Percentiles rank a stretch among this genome's conserved stretches.
These are phyloP conservation scores for Cataglyphis altisquamis DNA, from an alignment of 2,888 invertebrate genomes.

Conservation along the genomic window DNA sequence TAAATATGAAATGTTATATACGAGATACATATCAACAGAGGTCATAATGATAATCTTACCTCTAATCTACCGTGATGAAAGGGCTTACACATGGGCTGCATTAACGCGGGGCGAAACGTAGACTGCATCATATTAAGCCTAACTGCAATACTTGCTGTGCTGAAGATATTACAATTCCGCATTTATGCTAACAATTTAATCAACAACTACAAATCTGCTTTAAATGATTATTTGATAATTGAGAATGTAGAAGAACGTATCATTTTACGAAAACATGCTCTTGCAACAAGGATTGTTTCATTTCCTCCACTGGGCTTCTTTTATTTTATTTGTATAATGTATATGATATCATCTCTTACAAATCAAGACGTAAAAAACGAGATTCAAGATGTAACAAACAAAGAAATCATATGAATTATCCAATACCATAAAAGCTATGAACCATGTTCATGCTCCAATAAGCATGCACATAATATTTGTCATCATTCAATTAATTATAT, in stretches of 20 bases:
- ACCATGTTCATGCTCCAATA: not conserved
- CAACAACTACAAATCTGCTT: conserved; percentile 26
- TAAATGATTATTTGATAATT: conserved; percentile 37
- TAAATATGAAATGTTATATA: not conserved
- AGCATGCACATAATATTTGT: conserved; percentile 12
- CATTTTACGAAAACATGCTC: conserved; percentile 38
- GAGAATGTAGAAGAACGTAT: not conserved
- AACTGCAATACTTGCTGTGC: not conserved
- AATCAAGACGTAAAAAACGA: not conserved
- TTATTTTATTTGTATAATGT: not conserved
- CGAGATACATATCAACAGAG: conserved; percentile 24
- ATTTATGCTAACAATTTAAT: conserved; percentile 27
- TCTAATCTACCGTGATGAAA: not conserved
- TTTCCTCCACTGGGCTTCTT: conserved; percentile 7
- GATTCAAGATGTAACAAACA: conserved; percentile 1
- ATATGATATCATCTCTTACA: not conserved
- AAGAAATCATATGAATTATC: not conserved
- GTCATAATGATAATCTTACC: not conserved
- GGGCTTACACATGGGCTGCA: not conserved
- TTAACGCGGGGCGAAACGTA: not conserved
- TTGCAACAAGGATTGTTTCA: conserved; percentile 15
- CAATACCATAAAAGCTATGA: conserved; percentile 31
- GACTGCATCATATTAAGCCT: conserved; percentile 10
- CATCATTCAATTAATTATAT: not conserved
- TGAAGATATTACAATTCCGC: conserved; percentile 30